Evolutionary conservation across 2,113 vertebrate genomes (phyloP).

Genomic region (Scartelaos histophorus): DNA sequence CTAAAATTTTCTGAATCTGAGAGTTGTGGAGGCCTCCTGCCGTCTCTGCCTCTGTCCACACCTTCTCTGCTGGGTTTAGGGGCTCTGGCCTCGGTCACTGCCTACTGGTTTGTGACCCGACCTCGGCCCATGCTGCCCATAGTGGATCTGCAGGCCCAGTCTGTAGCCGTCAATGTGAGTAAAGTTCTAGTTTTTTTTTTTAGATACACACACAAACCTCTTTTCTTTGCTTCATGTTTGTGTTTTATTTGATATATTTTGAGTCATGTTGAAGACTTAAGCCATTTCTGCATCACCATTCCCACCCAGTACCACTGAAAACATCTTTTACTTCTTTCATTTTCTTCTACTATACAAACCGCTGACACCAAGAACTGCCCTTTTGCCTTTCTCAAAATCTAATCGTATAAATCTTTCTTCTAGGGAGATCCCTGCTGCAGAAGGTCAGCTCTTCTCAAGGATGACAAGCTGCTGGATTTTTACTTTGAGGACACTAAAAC

Average conservation of each 20-base stretch:
- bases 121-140: slow-evolving; percentile 73
- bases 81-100: slow-evolving; percentile 77
- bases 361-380: too few species aligned
- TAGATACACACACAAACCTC: too few species aligned
- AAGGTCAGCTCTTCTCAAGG: slow-evolving; percentile 73
- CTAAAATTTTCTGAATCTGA: slow-evolving; percentile 57
- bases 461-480: slow-evolving; percentile 76
- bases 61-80: slow-evolving; percentile 78
- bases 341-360: too few species aligned
- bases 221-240: too few species aligned
- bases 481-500: slow-evolving; percentile 79
- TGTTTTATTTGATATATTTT: slow-evolving; percentile 33
- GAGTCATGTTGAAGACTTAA: slow-evolving; percentile 25
- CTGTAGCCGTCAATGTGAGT: slow-evolving; percentile 73
- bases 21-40: slow-evolving; percentile 65
- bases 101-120: slow-evolving; percentile 78
- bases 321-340: too few species aligned
- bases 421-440: slow-evolving; percentile 76
- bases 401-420: not conserved
- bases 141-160: slow-evolving; percentile 77
- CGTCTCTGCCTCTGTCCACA: slow-evolving; percentile 63
- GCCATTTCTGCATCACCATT: too few species aligned
- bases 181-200: not conserved
- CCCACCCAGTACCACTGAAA: too few species aligned
- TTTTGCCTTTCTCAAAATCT: not conserved